Evolutionary conservation across 2,113 vertebrate species (phyloP), one percentile per base, ranked within the genome.

Genomic region (Callopanchax toddi): DNA sequence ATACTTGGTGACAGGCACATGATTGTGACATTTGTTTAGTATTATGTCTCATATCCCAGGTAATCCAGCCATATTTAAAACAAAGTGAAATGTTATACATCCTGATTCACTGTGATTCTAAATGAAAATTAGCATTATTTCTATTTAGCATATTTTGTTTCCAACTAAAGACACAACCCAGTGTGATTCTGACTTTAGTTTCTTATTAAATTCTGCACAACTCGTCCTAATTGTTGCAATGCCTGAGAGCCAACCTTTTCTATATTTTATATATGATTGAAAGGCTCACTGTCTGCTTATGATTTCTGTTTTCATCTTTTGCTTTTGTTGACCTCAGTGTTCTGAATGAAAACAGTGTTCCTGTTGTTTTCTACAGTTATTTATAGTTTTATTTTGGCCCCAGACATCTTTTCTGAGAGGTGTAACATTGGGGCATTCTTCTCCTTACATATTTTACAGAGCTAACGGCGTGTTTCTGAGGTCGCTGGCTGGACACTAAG

Each of bases 381-480:
- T 86, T 84, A 83, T 72, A 56, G 45, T 13, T 55, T 60, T 79
- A 60, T 86, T 87, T 83, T 82, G 58, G 68, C 57, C 36, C 11
- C 3, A 52, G 48, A 78, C 39, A 32, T 70, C 42, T 67, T 63
- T 57, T 25, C 65, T 68, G 6, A 54, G 60, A 69, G 65, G 73
- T 67, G 45, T 66, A 62, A 85, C 81, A 81, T 60, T 60, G 71
- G 74, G 77, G 78, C 82, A 91, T 91, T 91, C 74, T 85, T 79
- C 1, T 62, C 39, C 66, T 67, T 84, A 83, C 75, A 71, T 69
- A 70, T 73, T 85, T 84, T 85, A 78, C 79, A 76, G 79, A 81
- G 74, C 50, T 77, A 80, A 74, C 86, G 60, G 86, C 85, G 73
- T 90, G 85, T 78, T 82, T 90, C 78, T 69, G 84, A 90, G 88